phyloP scores from a whole-genome alignment of 1,140 invertebrate genomes.

The Cyclargus thomasi region DNA sequence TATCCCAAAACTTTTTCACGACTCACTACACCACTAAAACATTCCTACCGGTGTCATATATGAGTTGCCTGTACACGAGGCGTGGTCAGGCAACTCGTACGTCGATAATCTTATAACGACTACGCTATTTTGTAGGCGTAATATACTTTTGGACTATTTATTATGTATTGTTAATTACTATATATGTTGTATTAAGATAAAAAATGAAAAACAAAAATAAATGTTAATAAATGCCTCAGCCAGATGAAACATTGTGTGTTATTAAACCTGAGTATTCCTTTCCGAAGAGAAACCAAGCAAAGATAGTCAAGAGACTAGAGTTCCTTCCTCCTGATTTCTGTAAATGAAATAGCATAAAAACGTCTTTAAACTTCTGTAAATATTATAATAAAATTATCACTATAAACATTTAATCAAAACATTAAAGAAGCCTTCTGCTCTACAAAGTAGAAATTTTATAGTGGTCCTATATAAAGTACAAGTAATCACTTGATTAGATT shows the following conservation, averaged over 20 bases:
- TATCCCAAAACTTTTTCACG: not conserved
- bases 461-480: too few species aligned
- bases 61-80: conserved; percentile 65
- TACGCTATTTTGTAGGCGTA: conserved; percentile 75
- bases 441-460: too few species aligned
- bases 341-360: too few species aligned
- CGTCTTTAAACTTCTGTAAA: too few species aligned
- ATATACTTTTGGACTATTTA: conserved; percentile 76
- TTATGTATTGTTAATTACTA: conserved; percentile 76
- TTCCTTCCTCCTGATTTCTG: too few species aligned
- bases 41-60: conserved; percentile 59
- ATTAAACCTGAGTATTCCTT: conserved; percentile 16
- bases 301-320: too few species aligned
- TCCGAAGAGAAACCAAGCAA: too few species aligned
- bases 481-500: too few species aligned
- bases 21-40: conserved; percentile 31
- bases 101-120: conserved; percentile 73
- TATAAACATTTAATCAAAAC: too few species aligned
- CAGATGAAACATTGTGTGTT: conserved; percentile 51
- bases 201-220: conserved; percentile 70
- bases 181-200: conserved; percentile 75
- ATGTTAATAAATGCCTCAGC: conserved; percentile 75
- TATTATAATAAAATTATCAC: too few species aligned
- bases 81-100: conserved; percentile 63
- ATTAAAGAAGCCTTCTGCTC: too few species aligned